Evolutionary conservation across 2,113 vertebrate species (phyloP), one percentile per base, ranked within the genome.

Genomic region (Cyprinodon brontotheroides): DNA sequence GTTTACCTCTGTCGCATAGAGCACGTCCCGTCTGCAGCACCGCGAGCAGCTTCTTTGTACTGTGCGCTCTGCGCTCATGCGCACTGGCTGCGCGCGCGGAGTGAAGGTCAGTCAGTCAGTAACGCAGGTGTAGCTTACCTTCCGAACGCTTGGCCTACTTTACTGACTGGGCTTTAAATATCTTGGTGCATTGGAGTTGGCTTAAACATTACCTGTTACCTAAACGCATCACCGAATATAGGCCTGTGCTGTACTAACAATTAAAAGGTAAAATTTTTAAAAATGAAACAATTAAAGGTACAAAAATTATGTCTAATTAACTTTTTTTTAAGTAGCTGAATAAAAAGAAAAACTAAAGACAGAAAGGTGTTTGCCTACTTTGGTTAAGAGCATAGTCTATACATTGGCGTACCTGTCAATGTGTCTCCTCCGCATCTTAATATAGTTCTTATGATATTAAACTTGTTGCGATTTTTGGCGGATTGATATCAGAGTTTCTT

Each of bases 31-130:
- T 74, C 73, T 3, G 14, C 59, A 57, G 60, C 65, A 41, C 59
- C 70, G 40, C 12, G 76, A n/a, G 68, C 71, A 74, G 77, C 75
- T 9, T 80, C 90, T 92, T 93, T 92, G 89, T 92, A 88, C 86
- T 87, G 36, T 84, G 80, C 82, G 71, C 87, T 62, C 22, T 71
- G 37, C n/a, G 77, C 40, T 2, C 91, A 92, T 92, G 91, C 91
- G 88, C 86, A 90, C 75, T 85, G 1, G 67, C 48, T 3, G 67
- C 11, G 29, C 22, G 12, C 29, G 37, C 68, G 17, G 66, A 9
- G 61, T 45, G 77, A 70, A 85, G 89, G 86, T 75, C 76, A 53
- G 62, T 5, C 0, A 4, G 63, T 6, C 0, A 3, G 60, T 0
- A 57, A 15, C 11, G 15, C 85, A 90, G 89, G 89, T 90, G 89